phyloP scores from a whole-genome alignment of 30 jellyfish, hydroid and myxozoan species.

The Sanderia malayensis region DNA sequence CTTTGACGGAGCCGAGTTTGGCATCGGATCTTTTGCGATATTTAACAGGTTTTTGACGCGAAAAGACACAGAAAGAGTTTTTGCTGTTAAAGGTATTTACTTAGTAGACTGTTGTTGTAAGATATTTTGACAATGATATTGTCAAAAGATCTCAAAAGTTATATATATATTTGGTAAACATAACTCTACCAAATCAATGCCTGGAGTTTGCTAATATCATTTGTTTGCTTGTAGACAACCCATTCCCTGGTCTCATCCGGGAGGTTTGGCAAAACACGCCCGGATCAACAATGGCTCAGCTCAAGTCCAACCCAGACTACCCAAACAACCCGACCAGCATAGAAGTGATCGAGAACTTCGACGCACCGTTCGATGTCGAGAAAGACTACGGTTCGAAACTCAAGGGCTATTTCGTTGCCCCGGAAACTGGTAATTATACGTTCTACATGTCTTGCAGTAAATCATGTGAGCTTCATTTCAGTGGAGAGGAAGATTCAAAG shows the following conservation, averaged over 20 bases:
- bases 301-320: slow-evolving; percentile 75
- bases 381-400: slow-evolving; percentile 87
- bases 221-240: slow-evolving; percentile 71
- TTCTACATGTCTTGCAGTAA: slow-evolving; percentile 87
- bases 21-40: slow-evolving; percentile 78
- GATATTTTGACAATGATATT: too few relatives aligned
- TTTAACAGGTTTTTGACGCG: slow-evolving; percentile 71
- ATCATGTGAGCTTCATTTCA: slow-evolving; percentile 76
- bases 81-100: slow-evolving; percentile 79
- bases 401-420: slow-evolving; percentile 95
- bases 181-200: too few relatives aligned
- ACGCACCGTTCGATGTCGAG: slow-evolving; percentile 94
- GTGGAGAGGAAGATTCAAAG: slow-evolving; percentile 78
- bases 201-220: too few relatives aligned
- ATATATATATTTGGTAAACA: too few relatives aligned
- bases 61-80: slow-evolving; percentile 68
- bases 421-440: slow-evolving; percentile 96
- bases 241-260: slow-evolving; percentile 95
- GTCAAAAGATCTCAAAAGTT: too few relatives aligned
- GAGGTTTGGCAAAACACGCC: slow-evolving; percentile 94
- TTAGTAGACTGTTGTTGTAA: too few relatives aligned
- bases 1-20: slow-evolving; percentile 89
- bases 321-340: slow-evolving; percentile 90
- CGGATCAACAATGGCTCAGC: slow-evolving; percentile 67
- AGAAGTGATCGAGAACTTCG: slow-evolving; percentile 92